These are phyloP conservation scores for Ibycter americanus DNA, from an alignment of 2,797 vertebrate species.

Conservation along the genomic window DNA sequence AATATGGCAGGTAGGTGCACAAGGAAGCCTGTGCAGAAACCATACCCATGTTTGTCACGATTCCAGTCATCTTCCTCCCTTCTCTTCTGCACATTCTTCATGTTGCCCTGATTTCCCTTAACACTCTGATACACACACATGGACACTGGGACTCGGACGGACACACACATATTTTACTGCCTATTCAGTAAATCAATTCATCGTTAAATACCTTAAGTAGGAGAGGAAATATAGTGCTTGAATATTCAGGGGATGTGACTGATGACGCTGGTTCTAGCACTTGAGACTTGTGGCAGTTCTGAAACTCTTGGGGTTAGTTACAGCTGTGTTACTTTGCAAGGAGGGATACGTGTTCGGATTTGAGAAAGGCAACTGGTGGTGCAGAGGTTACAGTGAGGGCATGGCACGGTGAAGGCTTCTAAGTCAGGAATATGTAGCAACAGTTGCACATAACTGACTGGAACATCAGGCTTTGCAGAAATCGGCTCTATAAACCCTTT, in stretches of 20 bases:
- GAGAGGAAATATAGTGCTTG: not conserved
- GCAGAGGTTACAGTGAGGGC: not conserved
- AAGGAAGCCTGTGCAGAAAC: not conserved
- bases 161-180: not conserved
- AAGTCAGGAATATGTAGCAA: not conserved
- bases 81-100: not conserved
- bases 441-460: not conserved
- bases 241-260: not conserved
- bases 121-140: no score
- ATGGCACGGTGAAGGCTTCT: not conserved
- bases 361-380: not conserved
- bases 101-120: not conserved
- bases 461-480: slow-evolving; percentile 20
- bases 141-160: no score
- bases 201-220: not conserved
- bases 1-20: not conserved
- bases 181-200: not conserved
- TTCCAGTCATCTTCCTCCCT: not conserved
- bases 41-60: not conserved
- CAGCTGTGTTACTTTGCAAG: not conserved
- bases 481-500: not conserved
- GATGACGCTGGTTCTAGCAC: not conserved
- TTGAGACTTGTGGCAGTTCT: not conserved
- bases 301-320: not conserved
- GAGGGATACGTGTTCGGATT: not conserved